These are phyloP conservation scores for Chondrilla cf. caribensis DNA, from an alignment of 37 sponge, comb jelly and placozoan genomes.

Conservation along the genomic window DNA sequence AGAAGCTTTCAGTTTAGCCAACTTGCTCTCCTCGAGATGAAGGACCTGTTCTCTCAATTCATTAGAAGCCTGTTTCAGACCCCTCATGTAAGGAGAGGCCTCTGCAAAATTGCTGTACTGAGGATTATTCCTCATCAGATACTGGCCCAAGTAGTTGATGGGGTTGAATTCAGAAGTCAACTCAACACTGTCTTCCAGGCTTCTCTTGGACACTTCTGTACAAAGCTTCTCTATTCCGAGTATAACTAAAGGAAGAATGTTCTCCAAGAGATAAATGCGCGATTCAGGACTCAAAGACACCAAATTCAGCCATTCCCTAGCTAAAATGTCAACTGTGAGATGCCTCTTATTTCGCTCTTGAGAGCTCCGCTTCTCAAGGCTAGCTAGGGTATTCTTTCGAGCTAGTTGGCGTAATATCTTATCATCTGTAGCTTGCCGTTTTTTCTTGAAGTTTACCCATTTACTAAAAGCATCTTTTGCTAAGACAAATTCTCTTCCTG, in stretches of 20 bases:
- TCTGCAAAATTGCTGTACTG: slow-evolving; percentile 61
- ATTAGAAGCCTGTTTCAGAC: slow-evolving; percentile 43
- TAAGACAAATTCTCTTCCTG: neutral
- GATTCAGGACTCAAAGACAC: slow-evolving; percentile 13
- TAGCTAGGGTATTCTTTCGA: neutral
- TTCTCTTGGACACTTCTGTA: slow-evolving; percentile 51
- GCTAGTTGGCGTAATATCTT: neutral
- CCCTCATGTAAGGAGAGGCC: slow-evolving; percentile 69
- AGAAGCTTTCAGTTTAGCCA: slow-evolving; percentile 48
- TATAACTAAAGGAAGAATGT: slow-evolving; percentile 74
- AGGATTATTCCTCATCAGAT: slow-evolving; percentile 97
- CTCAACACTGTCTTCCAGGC: slow-evolving; percentile 35
- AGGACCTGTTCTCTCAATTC: slow-evolving; percentile 49
- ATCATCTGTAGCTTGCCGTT: neutral
- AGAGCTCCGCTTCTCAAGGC: no score
- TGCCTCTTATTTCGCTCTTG: neutral
- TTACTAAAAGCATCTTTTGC: neutral
- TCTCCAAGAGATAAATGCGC: slow-evolving; percentile 62
- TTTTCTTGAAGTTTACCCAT: neutral
- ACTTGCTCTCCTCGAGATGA: slow-evolving; percentile 44
- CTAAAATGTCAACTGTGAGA: slow-evolving; percentile 68
- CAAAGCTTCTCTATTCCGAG: slow-evolving; percentile 81
- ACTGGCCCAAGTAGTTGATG: slow-evolving; percentile 89
- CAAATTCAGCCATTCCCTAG: slow-evolving; percentile 68
- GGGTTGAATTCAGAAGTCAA: slow-evolving; percentile 81